Evolutionary conservation across 2,113 vertebrate genomes (phyloP).

Genomic region (Gobiocypris rarus): DNA sequence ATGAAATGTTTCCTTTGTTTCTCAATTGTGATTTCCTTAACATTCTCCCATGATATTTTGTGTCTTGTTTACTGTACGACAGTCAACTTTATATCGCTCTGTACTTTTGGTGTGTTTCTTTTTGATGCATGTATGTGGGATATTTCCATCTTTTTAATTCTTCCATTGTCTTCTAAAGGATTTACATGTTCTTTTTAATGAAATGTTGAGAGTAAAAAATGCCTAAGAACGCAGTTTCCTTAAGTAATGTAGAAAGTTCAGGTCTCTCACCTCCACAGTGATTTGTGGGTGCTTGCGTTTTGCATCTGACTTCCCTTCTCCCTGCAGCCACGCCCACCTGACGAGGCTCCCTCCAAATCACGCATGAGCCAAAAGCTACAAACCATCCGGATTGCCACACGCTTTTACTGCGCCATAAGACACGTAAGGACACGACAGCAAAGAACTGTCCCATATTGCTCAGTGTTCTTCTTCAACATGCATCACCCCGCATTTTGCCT

Average conservation of each 20-base stretch:
- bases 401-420: conserved; percentile 69
- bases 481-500: conserved; percentile 29
- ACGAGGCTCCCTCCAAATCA: conserved; percentile 63
- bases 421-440: conserved; percentile 61
- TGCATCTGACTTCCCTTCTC: conserved; percentile 59
- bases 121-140: conserved; percentile 17
- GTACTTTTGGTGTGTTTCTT: background rate
- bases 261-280: conserved; percentile 15
- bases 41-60: background rate
- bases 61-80: conserved; percentile 5
- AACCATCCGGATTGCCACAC: conserved; percentile 67
- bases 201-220: background rate
- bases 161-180: background rate
- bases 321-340: conserved; percentile 60
- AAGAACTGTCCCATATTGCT: conserved; percentile 44
- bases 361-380: conserved; percentile 67
- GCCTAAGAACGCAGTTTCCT: background rate
- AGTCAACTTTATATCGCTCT: background rate
- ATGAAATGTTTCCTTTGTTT: background rate
- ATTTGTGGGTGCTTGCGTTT: background rate
- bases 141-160: conserved; percentile 15
- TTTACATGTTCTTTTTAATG: background rate
- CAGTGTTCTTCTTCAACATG: conserved; percentile 43
- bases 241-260: conserved; percentile 13
- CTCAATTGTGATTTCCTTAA: background rate